phyloP scores from a whole-genome alignment of 2,888 invertebrate species.

The Xylota sylvarum region DNA sequence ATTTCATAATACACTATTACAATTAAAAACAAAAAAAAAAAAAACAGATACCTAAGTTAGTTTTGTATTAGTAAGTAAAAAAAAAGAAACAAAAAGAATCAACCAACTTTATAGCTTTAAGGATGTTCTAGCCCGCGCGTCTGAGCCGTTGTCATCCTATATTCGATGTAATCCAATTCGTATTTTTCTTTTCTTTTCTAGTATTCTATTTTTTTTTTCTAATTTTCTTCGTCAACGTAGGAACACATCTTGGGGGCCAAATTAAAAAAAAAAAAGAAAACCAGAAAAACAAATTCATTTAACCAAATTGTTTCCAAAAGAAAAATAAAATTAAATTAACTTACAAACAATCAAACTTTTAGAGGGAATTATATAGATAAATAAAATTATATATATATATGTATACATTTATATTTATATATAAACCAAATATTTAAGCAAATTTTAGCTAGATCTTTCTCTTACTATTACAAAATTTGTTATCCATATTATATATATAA shows the following conservation, averaged over 20 bases:
- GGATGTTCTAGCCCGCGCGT: constrained; percentile 73
- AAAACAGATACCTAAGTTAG: constrained; percentile 35
- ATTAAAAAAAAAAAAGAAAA: constrained; percentile 37
- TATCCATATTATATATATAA: constrained; percentile 61
- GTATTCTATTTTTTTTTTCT: constrained; percentile 20
- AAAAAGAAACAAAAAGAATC: constrained; percentile 39
- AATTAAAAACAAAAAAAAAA: constrained; percentile 13
- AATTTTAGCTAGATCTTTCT: constrained; percentile 77
- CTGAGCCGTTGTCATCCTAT: constrained; percentile 73
- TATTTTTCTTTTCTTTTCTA: constrained; percentile 44
- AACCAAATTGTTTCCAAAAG: constrained; percentile 72
- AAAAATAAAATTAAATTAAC: constrained; percentile 46
- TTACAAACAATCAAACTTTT: constrained; percentile 77
- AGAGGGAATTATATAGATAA: constrained; percentile 77
- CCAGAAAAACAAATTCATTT: constrained; percentile 51
- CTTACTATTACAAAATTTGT: constrained; percentile 77
- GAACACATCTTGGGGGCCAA: constrained; percentile 77
- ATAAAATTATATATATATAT: constrained; percentile 74
- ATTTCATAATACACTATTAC: constrained; percentile 28
- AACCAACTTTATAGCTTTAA: constrained; percentile 77
- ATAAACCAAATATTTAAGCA: constrained; percentile 76
- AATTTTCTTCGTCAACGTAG: constrained; percentile 73
- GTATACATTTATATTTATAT: constrained; percentile 69
- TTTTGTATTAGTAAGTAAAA: constrained; percentile 63
- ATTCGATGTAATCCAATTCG: constrained; percentile 67